These are phyloP conservation scores for Egretta garzetta DNA, from an alignment of 2,113 vertebrate species.

Conservation along the genomic window DNA sequence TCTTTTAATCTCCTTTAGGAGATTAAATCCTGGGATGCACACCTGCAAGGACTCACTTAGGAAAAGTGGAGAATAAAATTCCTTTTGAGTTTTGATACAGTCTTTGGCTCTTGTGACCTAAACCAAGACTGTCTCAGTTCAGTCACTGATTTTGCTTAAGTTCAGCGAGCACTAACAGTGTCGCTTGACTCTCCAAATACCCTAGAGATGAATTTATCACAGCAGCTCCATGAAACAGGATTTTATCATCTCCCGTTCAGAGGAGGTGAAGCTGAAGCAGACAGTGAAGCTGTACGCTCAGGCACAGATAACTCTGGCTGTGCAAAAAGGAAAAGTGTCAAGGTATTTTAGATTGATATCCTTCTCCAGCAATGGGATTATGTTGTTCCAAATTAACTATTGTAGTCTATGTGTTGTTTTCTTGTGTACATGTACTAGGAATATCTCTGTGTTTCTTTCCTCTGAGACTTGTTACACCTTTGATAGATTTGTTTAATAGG, in stretches of 20 bases:
- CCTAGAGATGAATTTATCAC: not conserved
- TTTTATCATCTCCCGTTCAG: fast-evolving
- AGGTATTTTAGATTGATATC: not conserved
- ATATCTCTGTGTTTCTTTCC: not conserved
- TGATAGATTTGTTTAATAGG: not conserved
- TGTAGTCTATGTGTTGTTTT: not conserved
- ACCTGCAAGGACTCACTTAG: not conserved
- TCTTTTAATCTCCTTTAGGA: not conserved
- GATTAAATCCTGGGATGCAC: not conserved
- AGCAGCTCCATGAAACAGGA: not conserved
- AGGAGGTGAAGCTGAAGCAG: not conserved
- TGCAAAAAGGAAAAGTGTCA: not conserved
- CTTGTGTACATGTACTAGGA: not conserved
- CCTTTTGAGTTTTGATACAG: not conserved
- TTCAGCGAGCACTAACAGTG: not conserved
- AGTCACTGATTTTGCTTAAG: not conserved
- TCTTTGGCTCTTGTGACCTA: not conserved
- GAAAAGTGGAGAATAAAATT: not conserved
- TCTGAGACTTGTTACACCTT: not conserved
- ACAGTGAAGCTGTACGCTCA: not conserved
- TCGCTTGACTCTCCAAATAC: not conserved
- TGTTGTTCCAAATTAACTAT: not conserved
- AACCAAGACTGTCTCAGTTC: not conserved
- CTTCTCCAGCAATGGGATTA: not conserved
- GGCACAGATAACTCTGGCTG: not conserved